Evolutionary conservation across 2,888 invertebrate genomes (phyloP), one percentile per base, ranked within the genome.

Genomic region (Eugnorisma glareosa): DNA sequence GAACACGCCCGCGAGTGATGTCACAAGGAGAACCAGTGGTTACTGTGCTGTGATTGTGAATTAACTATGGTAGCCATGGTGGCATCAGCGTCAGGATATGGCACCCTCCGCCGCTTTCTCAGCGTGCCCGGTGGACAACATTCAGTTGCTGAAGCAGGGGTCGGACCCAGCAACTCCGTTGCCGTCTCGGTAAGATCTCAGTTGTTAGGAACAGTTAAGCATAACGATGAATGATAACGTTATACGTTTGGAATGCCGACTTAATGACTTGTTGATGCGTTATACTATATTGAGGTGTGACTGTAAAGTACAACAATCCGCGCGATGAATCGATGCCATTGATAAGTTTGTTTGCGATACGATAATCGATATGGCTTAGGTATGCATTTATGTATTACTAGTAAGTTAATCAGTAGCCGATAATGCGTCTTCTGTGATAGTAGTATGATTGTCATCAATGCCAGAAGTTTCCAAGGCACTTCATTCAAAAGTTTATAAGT

Each of bases 1-100:
- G 85, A 88, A 89, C 88, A 86, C 90, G 89, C 91, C 90, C 92
- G 91, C 92, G 89, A 93, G 96, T 95, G 95, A 95, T 95, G 95
- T 93, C 94, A 93, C 90, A 91, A 82, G 89, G 93, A 91, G 90
- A 86, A 86, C 92, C 90, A 91, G 94, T 94, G 93, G 89, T 90
- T 89, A 88, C 89, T 88, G 92, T 92, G 92, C 90, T 90, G 93
- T 94, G 93, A 88, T 90, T 90, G 93, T 93, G 95, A 83, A 84
- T 87, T 86, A 93, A 94, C 90, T 92, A 96, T 96, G 96, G 96
- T 96, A 92, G 96, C 96, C 79, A 96, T 96, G 96, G 96, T 96
- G 86, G 96, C 96, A 77, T 96, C 96, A 80, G 96, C 96, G 88
- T 96, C 96, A 88, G 96, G 96, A 92, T 96, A 95, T 93, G 96